Evolutionary conservation across 37 sponge, comb jelly and placozoan species (phyloP).

Genomic region (Sycon ciliatum): DNA sequence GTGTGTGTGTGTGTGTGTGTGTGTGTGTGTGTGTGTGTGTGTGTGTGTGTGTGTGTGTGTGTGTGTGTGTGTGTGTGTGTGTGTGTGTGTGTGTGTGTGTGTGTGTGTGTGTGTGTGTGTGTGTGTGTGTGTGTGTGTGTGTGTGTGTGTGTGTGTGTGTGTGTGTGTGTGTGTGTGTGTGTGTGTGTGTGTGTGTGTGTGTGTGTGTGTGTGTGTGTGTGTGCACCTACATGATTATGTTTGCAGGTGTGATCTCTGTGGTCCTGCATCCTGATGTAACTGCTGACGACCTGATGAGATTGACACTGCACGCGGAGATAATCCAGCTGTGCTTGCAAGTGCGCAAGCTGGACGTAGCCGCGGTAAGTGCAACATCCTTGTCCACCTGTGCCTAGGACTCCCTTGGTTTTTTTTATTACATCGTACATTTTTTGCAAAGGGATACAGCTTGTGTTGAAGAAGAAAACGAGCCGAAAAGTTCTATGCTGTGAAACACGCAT

Average conservation of each 20-base stretch:
- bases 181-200: not conserved
- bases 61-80: conserved; percentile 45
- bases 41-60: conserved; percentile 44
- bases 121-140: conserved; percentile 11
- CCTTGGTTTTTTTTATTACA: too few species aligned
- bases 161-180: not conserved
- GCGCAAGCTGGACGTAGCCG: too few species aligned
- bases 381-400: too few species aligned
- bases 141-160: conserved; percentile 1
- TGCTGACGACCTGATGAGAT: too few species aligned
- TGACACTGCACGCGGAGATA: too few species aligned
- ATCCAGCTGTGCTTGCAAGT: too few species aligned
- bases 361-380: too few species aligned
- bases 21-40: conserved; percentile 44
- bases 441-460: too few species aligned
- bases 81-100: conserved; percentile 38
- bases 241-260: not conserved
- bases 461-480: too few species aligned
- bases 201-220: not conserved
- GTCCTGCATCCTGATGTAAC: too few species aligned
- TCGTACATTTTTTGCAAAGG: too few species aligned
- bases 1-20: conserved; percentile 42
- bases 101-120: conserved; percentile 32
- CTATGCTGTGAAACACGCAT: too few species aligned
- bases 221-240: not conserved